Conservation (phyloP, 1,140 invertebrate genomes). For the Zeugodacus cucurbitae region DNA sequence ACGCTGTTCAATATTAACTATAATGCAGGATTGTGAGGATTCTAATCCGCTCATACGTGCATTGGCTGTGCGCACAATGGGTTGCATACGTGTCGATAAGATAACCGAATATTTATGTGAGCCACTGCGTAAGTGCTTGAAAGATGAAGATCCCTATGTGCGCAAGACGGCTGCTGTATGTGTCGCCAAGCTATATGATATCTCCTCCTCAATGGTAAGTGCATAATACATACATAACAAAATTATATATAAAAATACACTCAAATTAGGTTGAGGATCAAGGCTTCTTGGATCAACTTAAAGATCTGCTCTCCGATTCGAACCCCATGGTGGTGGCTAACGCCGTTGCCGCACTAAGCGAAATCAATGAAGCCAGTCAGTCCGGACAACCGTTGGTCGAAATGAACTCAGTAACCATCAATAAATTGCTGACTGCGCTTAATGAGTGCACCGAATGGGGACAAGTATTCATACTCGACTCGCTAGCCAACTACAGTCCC, state of each 20-base stretch:
- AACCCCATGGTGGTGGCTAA: constrained; percentile 99
- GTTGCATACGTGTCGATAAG: constrained; percentile 99
- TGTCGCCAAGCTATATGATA: constrained; percentile 99
- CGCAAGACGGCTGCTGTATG: constrained; percentile 99
- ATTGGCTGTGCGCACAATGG: constrained; percentile 99
- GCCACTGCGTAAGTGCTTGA: constrained; percentile 96
- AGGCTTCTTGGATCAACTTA: constrained; percentile 97
- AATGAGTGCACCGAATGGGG: constrained; percentile 99
- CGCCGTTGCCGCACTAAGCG: constrained; percentile 97
- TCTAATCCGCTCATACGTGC: constrained; percentile 99
- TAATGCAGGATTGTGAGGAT: constrained; percentile 95
- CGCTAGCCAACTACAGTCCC: constrained; percentile 96
- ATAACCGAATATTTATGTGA: constrained; percentile 99
- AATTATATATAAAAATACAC: not conserved
- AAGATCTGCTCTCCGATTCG: constrained; percentile 97
- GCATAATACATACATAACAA: constrained; percentile 41
- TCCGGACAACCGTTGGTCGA: constrained; percentile 92
- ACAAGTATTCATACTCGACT: constrained; percentile 98
- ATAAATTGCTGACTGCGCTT: constrained; percentile 97
- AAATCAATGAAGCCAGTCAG: constrained; percentile 97
- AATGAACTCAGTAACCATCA: constrained; percentile 97
- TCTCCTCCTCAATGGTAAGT: constrained; percentile 97
- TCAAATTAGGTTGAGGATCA: constrained; percentile 69
- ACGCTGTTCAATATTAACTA: not conserved
- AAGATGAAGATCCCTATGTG: constrained; percentile 99